Conservation (phyloP, 2,797 vertebrate species). For the Sebastes miniatus region DNA sequence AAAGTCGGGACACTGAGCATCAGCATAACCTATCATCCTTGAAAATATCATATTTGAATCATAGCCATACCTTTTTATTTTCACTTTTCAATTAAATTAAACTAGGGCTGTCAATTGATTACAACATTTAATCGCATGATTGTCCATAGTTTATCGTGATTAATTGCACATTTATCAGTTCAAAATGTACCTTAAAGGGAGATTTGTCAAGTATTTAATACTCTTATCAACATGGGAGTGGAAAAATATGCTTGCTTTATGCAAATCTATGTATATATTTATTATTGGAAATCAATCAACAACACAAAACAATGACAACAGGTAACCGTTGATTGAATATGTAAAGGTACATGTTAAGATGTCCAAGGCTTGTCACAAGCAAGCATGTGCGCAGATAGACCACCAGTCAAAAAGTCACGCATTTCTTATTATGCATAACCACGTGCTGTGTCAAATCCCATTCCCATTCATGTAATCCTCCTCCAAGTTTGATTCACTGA, state of each 20-base stretch:
- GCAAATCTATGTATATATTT: too few species aligned
- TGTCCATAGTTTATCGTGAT: too few species aligned
- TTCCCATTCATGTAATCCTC: conserved; percentile 13
- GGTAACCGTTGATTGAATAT: not conserved
- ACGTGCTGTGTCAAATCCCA: not conserved
- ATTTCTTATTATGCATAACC: not conserved
- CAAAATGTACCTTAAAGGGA: too few species aligned
- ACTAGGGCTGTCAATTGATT: not conserved
- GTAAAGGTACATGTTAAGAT: not conserved
- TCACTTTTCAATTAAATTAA: not conserved
- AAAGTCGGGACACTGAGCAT: not conserved
- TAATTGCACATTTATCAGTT: too few species aligned
- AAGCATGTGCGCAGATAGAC: not conserved
- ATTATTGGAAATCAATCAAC: too few species aligned
- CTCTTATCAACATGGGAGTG: too few species aligned
- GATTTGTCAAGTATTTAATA: too few species aligned
- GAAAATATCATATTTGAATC: not conserved
- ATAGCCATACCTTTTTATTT: not conserved
- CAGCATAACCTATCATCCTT: not conserved
- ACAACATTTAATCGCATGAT: too few species aligned
- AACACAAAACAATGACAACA: not conserved
- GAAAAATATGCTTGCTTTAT: too few species aligned
- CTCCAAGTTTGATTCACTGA: conserved; percentile 15
- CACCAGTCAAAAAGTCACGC: too few species aligned
- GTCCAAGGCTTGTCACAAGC: not conserved